Evolutionary conservation across 1,140 invertebrate species (phyloP), one percentile per base, ranked within the genome.

Genomic region (Drosophila pseudoananassae): DNA sequence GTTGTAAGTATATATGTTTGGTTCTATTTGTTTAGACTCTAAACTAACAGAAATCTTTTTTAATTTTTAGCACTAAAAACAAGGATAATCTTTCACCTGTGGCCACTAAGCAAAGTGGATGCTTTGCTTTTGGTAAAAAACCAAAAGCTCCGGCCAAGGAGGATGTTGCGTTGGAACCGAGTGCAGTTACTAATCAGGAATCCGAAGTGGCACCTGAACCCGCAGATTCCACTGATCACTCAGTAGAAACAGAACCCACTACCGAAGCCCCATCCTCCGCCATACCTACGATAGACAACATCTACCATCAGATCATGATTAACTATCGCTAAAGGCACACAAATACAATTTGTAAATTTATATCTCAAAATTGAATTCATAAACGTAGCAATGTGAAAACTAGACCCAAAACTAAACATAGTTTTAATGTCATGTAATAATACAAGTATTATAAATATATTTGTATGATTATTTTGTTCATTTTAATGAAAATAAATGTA

Each of bases 11-110:
- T n/a, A 40, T 40, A 40, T 53, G 14, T 6, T 6, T n/a, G n/a
- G n/a, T 15, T 6, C 6, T 17, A 7, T 6, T 17, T 17, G 12
- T 55, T 64, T 38, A 20, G 2, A 20, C 2, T 6, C 15, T 12
- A 36, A 12, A 12, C 33, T 20, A 3, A 20, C 2, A 20, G 3
- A 20, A 20, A 12, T 25, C n/a, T 20, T 6, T 10, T n/a, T 3
- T 23, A 20, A 6, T 31, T 65, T 63, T 0, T 27, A 87, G 83
- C 56, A 87, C 83, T 3, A 87, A 87, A 46, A 87, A 87, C 54
- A 87, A 83, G 72, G 83, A 87, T 20, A 91, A 91, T 43, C 53
- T 91, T 9, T 87, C 90, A 7, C 90, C 89, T 9, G 90, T 91
- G 14, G 90, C 87, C 8, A 90, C 90, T 12, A 91, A 91, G 40